Conservation (phyloP, 2,888 invertebrate species). For the Brachynemurus nebulosus region DNA sequence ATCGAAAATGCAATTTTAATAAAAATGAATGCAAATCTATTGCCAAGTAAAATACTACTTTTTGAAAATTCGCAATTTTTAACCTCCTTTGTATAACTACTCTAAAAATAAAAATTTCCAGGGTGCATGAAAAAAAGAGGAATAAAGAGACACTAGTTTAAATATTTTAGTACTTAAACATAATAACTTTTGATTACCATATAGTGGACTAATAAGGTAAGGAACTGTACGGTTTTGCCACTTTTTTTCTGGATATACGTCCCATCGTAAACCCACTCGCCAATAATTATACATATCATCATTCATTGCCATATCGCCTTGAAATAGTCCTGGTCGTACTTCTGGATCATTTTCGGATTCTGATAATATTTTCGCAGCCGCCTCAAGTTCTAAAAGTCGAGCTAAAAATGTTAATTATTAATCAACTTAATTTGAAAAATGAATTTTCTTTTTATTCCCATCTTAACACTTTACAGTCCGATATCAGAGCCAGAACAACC, state of each 20-base stretch:
- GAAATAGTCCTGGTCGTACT: slow-evolving; percentile 47
- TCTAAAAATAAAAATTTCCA: no score
- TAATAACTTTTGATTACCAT: slow-evolving; percentile 33
- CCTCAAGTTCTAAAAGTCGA: background rate
- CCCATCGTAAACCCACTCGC: slow-evolving; percentile 48
- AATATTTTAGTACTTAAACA: background rate
- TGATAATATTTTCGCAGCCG: background rate
- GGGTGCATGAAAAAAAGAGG: no score
- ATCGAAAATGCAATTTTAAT: no score
- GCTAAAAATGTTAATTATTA: background rate
- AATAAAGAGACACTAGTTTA: no score
- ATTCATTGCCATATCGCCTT: slow-evolving; percentile 54
- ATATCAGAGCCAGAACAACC: no score
- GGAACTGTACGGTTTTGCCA: slow-evolving; percentile 52
- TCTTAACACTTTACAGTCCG: no score
- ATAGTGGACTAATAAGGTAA: slow-evolving; percentile 47
- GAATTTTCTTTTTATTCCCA: no score
- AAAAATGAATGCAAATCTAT: no score
- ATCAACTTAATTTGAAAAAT: no score
- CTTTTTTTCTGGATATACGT: slow-evolving; percentile 46
- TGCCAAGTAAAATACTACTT: no score
- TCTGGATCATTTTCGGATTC: slow-evolving; percentile 42
- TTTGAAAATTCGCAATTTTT: no score
- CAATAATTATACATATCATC: slow-evolving; percentile 44
- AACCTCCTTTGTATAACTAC: no score